A percentile compares a stretch with the other conserved stretches of the same genome.
phyloP scores from a whole-genome alignment of 1,140 invertebrate species.

The Lucilia sericata region DNA sequence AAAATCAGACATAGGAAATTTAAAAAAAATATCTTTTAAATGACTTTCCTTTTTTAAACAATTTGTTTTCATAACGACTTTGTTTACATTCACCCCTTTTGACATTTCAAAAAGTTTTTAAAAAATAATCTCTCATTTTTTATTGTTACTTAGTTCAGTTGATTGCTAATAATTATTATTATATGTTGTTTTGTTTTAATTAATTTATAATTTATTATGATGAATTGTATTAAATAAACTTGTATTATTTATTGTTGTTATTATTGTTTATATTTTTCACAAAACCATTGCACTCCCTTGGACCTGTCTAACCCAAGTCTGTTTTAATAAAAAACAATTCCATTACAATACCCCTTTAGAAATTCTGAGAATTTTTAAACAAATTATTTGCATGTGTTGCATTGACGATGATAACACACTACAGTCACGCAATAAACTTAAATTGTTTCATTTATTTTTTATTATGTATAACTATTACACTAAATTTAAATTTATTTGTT shows the following conservation, averaged over 20 bases:
- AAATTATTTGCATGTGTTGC: background rate
- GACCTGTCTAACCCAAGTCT: constrained; percentile 14
- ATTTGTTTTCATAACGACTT: too few relatives aligned
- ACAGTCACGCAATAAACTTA: background rate
- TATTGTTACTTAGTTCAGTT: background rate
- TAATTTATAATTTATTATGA: constrained; percentile 14
- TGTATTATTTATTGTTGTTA: background rate
- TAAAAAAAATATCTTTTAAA: too few relatives aligned
- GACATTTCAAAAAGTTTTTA: background rate
- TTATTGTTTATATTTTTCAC: too few relatives aligned
- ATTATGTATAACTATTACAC: background rate
- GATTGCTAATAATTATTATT: constrained; percentile 4
- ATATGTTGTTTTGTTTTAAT: background rate
- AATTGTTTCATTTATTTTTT: background rate
- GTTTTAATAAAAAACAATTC: constrained; percentile 2
- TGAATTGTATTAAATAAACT: background rate
- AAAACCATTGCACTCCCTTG: background rate
- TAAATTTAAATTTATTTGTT: constrained; percentile 5
- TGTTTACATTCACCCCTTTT: too few relatives aligned
- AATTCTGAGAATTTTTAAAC: background rate
- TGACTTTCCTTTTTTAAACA: too few relatives aligned
- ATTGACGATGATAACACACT: too few relatives aligned
- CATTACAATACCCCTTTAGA: background rate
- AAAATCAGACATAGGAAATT: too few relatives aligned
- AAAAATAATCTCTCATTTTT: background rate